These are phyloP conservation scores for Polylopha cassiicola DNA, from an alignment of 2,888 invertebrate species.

Conservation along the genomic window DNA sequence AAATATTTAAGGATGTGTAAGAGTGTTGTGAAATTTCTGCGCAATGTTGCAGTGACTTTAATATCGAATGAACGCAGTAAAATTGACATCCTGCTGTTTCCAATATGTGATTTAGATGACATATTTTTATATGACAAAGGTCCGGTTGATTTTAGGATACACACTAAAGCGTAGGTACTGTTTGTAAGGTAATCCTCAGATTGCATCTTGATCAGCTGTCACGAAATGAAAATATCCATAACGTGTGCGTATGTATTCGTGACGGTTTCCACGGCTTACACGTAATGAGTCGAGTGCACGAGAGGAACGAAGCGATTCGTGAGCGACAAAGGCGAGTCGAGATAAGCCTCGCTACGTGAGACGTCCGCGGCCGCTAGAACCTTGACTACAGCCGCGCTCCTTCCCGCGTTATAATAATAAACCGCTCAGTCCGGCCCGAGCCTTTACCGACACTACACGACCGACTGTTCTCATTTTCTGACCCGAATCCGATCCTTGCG, in stretches of 20 bases:
- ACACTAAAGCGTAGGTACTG: no score
- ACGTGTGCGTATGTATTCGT: conserved; percentile 27
- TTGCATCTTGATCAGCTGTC: conserved; percentile 12
- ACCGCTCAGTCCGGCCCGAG: conserved; percentile 67
- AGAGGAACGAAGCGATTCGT: conserved; percentile 37
- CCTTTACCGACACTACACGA: conserved; percentile 70
- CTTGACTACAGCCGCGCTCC: conserved; percentile 68
- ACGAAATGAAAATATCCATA: conserved; percentile 12
- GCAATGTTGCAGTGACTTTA: no score
- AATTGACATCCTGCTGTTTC: no score
- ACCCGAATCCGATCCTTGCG: conserved; percentile 35
- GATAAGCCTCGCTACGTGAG: conserved; percentile 67
- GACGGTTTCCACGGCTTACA: conserved; percentile 35
- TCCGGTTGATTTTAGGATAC: no score
- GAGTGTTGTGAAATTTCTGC: no score
- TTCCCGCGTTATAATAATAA: conserved; percentile 70
- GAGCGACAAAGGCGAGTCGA: conserved; percentile 55
- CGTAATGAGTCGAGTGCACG: conserved; percentile 32
- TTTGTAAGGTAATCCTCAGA: conserved; percentile 6
- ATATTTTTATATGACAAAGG: no score
- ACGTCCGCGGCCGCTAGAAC: conserved; percentile 57
- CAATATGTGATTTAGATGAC: no score
- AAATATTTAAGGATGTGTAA: no score
- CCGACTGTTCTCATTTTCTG: conserved; percentile 39
- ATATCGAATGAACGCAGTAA: no score